Base-by-base conservation (phyloP, 2,113 vertebrate species). In the Galemys pyrenaicus region DNA sequence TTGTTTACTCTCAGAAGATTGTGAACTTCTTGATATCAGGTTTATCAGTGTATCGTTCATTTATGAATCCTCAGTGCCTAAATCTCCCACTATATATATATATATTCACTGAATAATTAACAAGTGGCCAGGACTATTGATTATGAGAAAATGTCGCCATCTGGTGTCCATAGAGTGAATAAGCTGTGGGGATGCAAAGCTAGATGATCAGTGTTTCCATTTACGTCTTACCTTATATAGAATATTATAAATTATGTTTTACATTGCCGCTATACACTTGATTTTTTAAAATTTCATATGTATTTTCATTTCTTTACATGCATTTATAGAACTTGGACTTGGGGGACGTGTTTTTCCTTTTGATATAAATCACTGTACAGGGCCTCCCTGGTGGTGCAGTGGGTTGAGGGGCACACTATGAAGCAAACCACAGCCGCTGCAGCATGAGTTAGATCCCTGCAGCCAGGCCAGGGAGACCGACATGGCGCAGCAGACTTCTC, bases 71-170 rank as follows among this genome's bases (percentile, higher is more conserved):
- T 75, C 37, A 30, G 60, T 30, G 85, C 51, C 20, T 84, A 71
- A 68, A 8, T 54, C 28, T 88, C 35, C 17, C 39, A n/a, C 26
- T 49, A 17, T 26, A 35, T 17, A 32, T 60, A 20, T 49, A 17
- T 26, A 35, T 17, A 32, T 60, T 78, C 46, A 56, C 39, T 92
- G 71, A 90, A 26, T 67, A 60, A 65, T 80, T 8, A 35, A 4
- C 58, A 19, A 41, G 71, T 0, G 17, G 2, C 26, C 46, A 62
- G 30, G 56, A 82, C 39, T 68, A 44, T 22, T 2, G 54, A 92
- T 74, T 28, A 28, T 32, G 70, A 80, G 44, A 9, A 87, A 93
- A 94, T 95, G 60, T 64, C 13, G 74, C 97, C 96, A 95, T 78
- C 97, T 97, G 78, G 91, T 96, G 94, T 90, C 71, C 10, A 11